Percentiles rank a stretch among this genome's conserved stretches.
Conservation (phyloP, 2,113 vertebrate genomes). For the Phrynosoma platyrhinos region DNA sequence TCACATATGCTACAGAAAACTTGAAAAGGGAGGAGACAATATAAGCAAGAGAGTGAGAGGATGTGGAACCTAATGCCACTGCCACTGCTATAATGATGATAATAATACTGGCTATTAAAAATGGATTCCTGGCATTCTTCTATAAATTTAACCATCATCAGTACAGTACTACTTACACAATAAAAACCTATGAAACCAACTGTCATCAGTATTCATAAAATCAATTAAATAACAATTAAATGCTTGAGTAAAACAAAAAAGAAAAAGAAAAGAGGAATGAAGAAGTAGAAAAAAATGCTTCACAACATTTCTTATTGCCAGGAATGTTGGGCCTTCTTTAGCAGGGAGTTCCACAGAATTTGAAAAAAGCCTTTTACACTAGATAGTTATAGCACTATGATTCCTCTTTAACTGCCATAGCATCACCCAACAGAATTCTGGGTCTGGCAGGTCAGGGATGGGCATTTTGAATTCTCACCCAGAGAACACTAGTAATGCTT, state of each 20-base stretch:
- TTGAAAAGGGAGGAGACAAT: no score
- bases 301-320: not conserved
- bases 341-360: not conserved
- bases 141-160: constrained; percentile 1
- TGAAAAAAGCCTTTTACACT: not conserved
- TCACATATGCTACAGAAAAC: not conserved
- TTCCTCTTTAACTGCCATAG: no score
- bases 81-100: not conserved
- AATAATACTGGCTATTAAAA: not conserved
- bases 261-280: not conserved
- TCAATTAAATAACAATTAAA: constrained; percentile 15
- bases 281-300: not conserved
- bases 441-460: no score
- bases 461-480: no score
- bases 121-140: constrained; percentile 12
- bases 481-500: no score
- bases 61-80: not conserved
- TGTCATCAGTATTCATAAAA: constrained; percentile 13
- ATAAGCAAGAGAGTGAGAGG: not conserved
- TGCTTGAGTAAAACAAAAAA: not conserved
- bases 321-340: not conserved
- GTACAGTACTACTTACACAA: not conserved
- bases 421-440: no score
- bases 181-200: constrained; percentile 16
- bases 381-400: no score